A percentile compares a stretch with the other conserved stretches of the same genome.
phyloP scores from a whole-genome alignment of 2,797 vertebrate genomes.

The Scomberomorus guttatus region DNA sequence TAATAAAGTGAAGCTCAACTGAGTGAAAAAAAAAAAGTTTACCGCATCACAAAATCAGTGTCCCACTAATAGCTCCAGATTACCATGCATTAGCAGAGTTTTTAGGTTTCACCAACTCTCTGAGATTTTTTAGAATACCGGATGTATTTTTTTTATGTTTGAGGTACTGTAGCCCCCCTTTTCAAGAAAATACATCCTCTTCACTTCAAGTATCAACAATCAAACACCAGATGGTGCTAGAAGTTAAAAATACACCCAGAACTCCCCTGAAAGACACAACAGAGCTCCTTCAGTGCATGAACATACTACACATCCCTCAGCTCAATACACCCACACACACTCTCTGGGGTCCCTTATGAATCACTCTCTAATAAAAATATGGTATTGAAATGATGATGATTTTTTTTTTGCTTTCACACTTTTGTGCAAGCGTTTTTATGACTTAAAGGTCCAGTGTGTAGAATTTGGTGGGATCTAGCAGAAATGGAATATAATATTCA shows the following conservation, averaged over 20 bases:
- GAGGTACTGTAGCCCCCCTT: too few relatives aligned
- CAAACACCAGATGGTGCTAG: conserved; percentile 62
- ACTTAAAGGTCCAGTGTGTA: too few relatives aligned
- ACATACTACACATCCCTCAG: background rate
- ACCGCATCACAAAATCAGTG: too few relatives aligned
- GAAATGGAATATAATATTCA: too few relatives aligned
- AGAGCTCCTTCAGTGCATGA: background rate
- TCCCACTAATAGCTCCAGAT: too few relatives aligned
- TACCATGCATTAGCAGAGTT: too few relatives aligned
- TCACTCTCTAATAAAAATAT: background rate
- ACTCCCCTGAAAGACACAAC: background rate
- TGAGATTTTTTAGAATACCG: background rate
- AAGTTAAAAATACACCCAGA: conserved; percentile 1
- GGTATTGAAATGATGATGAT: background rate
- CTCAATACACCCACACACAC: background rate
- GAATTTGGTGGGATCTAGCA: too few relatives aligned
- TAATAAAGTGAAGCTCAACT: background rate
- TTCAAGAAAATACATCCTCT: background rate
- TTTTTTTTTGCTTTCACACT: background rate
- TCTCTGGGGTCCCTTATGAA: background rate
- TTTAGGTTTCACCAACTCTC: background rate
- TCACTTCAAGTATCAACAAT: background rate
- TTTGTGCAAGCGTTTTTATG: background rate
- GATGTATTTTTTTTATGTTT: too few relatives aligned
- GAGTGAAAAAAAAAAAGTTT: too few relatives aligned